Evolutionary conservation across 2,888 invertebrate species (phyloP).

Genomic region (Melipona beecheii): DNA sequence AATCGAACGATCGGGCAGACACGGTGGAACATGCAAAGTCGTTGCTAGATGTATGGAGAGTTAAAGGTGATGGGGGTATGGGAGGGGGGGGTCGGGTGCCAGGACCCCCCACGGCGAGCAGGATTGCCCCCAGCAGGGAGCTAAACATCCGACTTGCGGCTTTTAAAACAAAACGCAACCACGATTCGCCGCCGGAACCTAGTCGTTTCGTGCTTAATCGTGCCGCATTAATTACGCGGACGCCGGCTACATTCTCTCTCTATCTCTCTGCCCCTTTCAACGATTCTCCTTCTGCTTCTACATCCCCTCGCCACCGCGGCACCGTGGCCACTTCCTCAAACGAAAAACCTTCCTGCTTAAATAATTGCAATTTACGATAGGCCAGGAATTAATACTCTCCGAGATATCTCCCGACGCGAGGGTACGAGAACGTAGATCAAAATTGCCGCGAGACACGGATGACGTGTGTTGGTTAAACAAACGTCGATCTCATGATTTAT

Average conservation of each 20-base stretch:
- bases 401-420: conserved; percentile 24
- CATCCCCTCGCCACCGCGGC: conserved; percentile 1
- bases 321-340: conserved; percentile 30
- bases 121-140: conserved; percentile 83
- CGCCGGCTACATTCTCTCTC: conserved; percentile 63
- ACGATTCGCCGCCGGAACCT: conserved; percentile 78
- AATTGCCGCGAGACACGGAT: neutral
- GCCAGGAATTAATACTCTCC: conserved; percentile 44
- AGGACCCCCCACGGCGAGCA: conserved; percentile 80
- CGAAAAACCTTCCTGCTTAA: conserved; percentile 16
- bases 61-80: conserved; percentile 58
- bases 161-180: conserved; percentile 81
- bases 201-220: conserved; percentile 81
- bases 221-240: conserved; percentile 82
- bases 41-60: conserved; percentile 57
- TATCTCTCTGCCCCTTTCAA: conserved; percentile 22
- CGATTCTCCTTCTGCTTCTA: conserved; percentile 19
- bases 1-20: conserved; percentile 50
- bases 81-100: conserved; percentile 66
- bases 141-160: conserved; percentile 80
- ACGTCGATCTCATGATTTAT: neutral
- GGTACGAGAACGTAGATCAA: neutral
- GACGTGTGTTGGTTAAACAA: neutral
- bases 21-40: conserved; percentile 53
- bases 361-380: conserved; percentile 42